Evolutionary conservation across 2,888 invertebrate species (phyloP).

Genomic region (Plebejus argus): DNA sequence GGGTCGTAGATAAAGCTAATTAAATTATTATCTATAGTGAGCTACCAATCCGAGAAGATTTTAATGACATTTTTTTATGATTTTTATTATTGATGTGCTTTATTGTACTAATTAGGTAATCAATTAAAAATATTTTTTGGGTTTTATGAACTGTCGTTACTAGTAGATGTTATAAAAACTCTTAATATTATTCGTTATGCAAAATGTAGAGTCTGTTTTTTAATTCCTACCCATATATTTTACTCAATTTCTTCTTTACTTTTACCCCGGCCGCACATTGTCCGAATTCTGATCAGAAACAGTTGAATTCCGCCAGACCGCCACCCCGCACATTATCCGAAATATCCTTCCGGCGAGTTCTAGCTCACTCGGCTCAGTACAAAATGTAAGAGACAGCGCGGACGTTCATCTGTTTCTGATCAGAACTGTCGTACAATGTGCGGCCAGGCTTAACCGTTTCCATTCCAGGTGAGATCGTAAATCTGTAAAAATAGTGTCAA

Average conservation of each 20-base stretch:
- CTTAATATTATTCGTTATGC: not conserved
- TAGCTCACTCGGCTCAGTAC: no score
- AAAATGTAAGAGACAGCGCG: no score
- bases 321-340: no score
- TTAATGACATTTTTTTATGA: not conserved
- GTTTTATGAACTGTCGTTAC: not conserved
- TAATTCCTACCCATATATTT: not conserved
- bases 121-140: not conserved
- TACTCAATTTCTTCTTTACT: not conserved
- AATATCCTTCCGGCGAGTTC: no score
- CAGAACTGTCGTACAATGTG: no score
- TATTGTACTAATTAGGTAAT: not conserved
- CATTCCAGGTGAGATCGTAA: not conserved
- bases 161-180: not conserved
- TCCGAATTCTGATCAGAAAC: no score
- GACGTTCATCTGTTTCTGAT: no score
- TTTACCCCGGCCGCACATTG: no score
- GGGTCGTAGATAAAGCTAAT: slow-evolving; percentile 12
- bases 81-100: not conserved
- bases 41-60: not conserved
- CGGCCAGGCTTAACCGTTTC: no score
- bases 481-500: slow-evolving; percentile 44
- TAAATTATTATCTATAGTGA: not conserved
- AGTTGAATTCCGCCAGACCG: no score
- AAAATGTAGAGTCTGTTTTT: not conserved